These are phyloP conservation scores for Coelogynopora nodosa DNA, from an alignment of 2,888 invertebrate genomes.

Conservation along the genomic window DNA sequence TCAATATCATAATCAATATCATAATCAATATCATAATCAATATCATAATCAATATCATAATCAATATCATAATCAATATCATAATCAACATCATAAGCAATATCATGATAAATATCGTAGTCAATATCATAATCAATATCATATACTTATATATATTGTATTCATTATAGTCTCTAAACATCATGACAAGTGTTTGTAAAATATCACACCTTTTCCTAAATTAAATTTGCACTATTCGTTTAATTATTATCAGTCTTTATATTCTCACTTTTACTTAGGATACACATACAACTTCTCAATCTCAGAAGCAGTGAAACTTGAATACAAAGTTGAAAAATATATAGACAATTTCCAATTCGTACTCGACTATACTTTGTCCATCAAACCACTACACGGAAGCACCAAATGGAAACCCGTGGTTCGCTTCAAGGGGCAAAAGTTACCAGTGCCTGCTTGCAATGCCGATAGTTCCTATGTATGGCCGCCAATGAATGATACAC, in stretches of 20 bases:
- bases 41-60: too few species aligned
- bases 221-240: too few species aligned
- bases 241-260: background rate
- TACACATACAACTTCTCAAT: background rate
- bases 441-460: conserved; percentile 6
- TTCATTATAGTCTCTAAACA: too few species aligned
- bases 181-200: too few species aligned
- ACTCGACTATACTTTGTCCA: background rate
- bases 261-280: background rate
- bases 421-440: background rate
- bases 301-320: background rate
- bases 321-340: background rate
- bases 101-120: too few species aligned
- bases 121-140: too few species aligned
- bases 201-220: too few species aligned
- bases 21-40: too few species aligned
- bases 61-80: too few species aligned
- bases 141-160: too few species aligned
- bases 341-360: background rate
- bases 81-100: too few species aligned
- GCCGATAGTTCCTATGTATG: conserved; percentile 21
- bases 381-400: background rate
- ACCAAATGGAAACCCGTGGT: background rate
- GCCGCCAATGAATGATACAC: conserved; percentile 21
- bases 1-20: too few species aligned